These are phyloP conservation scores for Amblyraja radiata DNA, from an alignment of 2,797 vertebrate genomes.

Conservation along the genomic window DNA sequence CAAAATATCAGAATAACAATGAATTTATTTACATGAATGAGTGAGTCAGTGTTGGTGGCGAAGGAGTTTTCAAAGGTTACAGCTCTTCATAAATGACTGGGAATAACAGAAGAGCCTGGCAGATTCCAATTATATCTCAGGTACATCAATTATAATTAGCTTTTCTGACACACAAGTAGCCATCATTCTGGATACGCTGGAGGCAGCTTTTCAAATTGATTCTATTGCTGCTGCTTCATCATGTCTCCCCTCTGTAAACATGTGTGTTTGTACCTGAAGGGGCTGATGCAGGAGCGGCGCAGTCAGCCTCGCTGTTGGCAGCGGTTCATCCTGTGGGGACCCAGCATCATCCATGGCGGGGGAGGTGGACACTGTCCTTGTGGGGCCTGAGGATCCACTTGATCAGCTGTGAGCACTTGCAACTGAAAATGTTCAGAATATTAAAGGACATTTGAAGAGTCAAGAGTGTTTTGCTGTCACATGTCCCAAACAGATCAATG, in stretches of 20 bases:
- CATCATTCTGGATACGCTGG: not conserved
- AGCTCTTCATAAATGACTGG: not conserved
- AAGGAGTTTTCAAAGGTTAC: not conserved
- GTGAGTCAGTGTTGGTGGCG: not conserved
- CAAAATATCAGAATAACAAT: not conserved
- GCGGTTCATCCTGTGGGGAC: too few relatives aligned
- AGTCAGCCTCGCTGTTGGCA: too few relatives aligned
- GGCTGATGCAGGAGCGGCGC: not conserved
- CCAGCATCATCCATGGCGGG: not conserved
- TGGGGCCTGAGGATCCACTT: not conserved
- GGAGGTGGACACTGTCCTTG: not conserved
- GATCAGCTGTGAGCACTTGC: not conserved
- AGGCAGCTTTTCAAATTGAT: not conserved
- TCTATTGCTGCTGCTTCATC: not conserved
- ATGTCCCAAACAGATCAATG: too few relatives aligned
- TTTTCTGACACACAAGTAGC: not conserved
- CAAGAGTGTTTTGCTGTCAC: not conserved
- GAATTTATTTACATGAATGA: not conserved
- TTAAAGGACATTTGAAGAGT: not conserved
- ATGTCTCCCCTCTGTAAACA: not conserved
- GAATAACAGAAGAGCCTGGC: not conserved
- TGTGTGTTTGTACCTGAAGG: not conserved
- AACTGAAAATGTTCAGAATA: not conserved
- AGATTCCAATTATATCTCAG: not conserved
- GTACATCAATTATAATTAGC: not conserved